Conservation (phyloP, 2,888 invertebrate species). For the Tachystola acroxantha region DNA sequence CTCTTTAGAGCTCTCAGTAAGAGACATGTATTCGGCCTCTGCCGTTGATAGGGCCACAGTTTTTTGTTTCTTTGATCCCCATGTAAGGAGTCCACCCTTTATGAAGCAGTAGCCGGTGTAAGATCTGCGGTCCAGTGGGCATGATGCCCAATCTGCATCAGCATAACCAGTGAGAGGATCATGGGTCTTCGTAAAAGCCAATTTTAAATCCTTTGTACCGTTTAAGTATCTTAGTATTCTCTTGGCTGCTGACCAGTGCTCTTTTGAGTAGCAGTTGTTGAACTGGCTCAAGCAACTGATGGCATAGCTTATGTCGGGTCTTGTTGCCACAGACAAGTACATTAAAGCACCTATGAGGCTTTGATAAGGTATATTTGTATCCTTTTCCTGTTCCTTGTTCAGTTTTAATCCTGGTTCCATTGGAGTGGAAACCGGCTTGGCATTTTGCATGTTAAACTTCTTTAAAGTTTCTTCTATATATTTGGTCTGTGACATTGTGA, state of each 20-base stretch:
- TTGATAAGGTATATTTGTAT: not conserved
- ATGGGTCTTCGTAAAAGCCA: slow-evolving; percentile 3
- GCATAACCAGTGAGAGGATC: slow-evolving; percentile 1
- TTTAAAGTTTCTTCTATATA: not conserved
- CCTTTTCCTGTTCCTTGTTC: not conserved
- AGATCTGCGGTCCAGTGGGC: slow-evolving; percentile 14
- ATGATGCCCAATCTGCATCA: slow-evolving; percentile 16
- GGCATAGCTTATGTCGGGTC: slow-evolving; percentile 9
- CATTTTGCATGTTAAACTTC: not conserved
- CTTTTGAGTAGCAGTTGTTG: slow-evolving; percentile 2
- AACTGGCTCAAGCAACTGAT: slow-evolving; percentile 6
- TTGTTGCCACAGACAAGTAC: slow-evolving; percentile 1
- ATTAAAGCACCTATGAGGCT: not conserved
- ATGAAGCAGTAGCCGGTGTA: slow-evolving; percentile 19
- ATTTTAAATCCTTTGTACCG: not conserved
- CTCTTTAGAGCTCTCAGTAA: slow-evolving; percentile 17
- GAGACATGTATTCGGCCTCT: slow-evolving; percentile 19
- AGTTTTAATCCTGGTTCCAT: not conserved
- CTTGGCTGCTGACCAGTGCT: slow-evolving; percentile 3
- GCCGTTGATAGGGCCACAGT: slow-evolving; percentile 20
- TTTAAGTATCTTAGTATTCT: slow-evolving; percentile 4
- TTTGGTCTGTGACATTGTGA: not conserved
- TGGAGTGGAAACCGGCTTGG: not conserved
- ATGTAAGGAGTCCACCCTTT: slow-evolving; percentile 11
- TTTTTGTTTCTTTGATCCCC: slow-evolving; percentile 19